Base-by-base conservation (phyloP, 2,888 invertebrate genomes). In the Polydrusus pterygomalis region DNA sequence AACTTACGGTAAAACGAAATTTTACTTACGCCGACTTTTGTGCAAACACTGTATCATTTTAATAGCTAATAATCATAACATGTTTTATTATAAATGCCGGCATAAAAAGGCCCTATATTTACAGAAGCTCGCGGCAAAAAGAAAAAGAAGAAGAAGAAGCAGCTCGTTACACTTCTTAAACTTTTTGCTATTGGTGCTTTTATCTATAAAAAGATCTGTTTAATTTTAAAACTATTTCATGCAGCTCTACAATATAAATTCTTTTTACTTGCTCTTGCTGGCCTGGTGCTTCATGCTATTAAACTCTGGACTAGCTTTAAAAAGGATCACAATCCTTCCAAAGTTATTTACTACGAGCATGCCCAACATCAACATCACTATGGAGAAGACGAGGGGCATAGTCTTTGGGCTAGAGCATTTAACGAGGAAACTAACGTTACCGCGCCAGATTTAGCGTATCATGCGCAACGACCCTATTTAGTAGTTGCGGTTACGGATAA, bases 311-410 rank as follows among this genome's bases (percentile, higher is more conserved):
- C 94, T 20, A 94, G 95, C 78, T 82, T 94, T 68, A 95, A 94
- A 86, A 92, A 93, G 64, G 89, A 88, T 0, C 89, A 89, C 67
- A 73, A 77, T 62, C 94, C 94, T 0, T 91, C 93, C 80, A 95
- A 94, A 89, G 94, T 95, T 78, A 92, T 95, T 82, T 94, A 94
- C 86, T 94, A 94, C 86, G 94, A 95, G 87, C 94, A 94, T 84
- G 94, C 94, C 0, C 94, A 94, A 84, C 95, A 95, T 83, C 94
- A 95, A 87, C 95, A 95, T 83, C 94, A 94, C 80, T 94, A 95
- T 68, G 92, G 92, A 64, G 91, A 91, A 75, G 92, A 92, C 49
- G 92, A 93, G 30, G 74, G 67, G 8, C 75, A 75, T 51, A 56
- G 74, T 8, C 18, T 74, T 18, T 78, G 78, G 78, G 78, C 56